phyloP scores from a whole-genome alignment of 2,113 vertebrate species.

The Cochlearius cochlearius region DNA sequence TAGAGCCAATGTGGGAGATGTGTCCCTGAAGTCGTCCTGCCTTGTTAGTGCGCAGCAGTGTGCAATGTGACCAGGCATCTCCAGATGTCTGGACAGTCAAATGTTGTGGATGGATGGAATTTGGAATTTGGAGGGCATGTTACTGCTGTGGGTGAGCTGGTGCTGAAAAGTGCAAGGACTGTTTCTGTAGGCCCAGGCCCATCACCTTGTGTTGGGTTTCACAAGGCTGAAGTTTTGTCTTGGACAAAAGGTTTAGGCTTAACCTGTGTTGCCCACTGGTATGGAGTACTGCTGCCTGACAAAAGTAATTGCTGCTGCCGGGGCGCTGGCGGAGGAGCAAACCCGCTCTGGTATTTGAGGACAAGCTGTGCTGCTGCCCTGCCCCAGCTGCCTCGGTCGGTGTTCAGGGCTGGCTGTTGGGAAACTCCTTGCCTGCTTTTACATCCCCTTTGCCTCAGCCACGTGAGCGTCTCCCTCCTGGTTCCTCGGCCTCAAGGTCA shows the following conservation, averaged over 20 bases:
- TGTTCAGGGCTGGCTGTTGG: background rate
- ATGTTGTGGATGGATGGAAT: background rate
- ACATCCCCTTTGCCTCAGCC: background rate
- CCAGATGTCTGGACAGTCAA: background rate
- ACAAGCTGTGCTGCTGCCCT: background rate
- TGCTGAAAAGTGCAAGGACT: background rate
- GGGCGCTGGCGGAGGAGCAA: background rate
- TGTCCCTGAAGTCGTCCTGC: background rate
- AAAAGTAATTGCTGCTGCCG: background rate
- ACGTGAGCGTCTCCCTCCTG: background rate
- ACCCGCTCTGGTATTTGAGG: background rate
- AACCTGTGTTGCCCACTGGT: background rate
- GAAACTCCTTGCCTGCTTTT: background rate
- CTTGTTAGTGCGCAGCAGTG: background rate
- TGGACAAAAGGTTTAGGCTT: background rate
- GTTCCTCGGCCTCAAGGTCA: background rate
- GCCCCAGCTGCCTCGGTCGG: fast-evolving
- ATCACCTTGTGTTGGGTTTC: background rate
- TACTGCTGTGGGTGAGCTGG: background rate
- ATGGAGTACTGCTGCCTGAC: background rate
- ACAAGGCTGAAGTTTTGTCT: background rate
- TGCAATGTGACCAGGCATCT: background rate
- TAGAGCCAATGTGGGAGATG: fast-evolving
- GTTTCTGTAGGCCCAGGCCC: background rate
- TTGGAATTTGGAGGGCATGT: background rate